These are phyloP conservation scores for Nannobrachium achirus DNA, from an alignment of 2,113 vertebrate species.

Conservation along the genomic window DNA sequence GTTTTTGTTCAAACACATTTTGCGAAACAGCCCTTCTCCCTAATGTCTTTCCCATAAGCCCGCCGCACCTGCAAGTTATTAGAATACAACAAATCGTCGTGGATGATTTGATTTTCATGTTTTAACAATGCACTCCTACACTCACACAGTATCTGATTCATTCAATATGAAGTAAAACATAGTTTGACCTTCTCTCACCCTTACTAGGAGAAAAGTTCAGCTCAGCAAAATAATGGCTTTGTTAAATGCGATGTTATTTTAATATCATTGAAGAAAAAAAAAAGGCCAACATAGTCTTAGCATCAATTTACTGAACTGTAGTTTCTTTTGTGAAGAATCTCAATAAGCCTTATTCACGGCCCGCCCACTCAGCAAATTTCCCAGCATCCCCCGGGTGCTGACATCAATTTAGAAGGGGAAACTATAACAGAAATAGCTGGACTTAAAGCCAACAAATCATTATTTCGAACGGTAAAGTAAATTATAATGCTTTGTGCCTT, in stretches of 20 bases:
- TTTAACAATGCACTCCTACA: slow-evolving; percentile 17
- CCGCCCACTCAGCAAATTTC: too few relatives aligned
- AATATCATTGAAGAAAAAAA: background rate
- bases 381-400: too few relatives aligned
- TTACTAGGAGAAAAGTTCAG: slow-evolving; percentile 3
- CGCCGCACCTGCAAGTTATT: slow-evolving; percentile 24
- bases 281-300: slow-evolving; percentile 13
- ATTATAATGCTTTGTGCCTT: too few relatives aligned
- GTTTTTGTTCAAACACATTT: slow-evolving; percentile 52
- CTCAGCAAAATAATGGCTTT: background rate
- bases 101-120: slow-evolving; percentile 24
- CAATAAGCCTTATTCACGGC: too few relatives aligned
- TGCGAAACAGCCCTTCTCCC: slow-evolving; percentile 46
- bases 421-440: too few relatives aligned
- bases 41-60: slow-evolving; percentile 32
- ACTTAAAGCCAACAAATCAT: too few relatives aligned
- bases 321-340: slow-evolving; percentile 14
- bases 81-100: slow-evolving; percentile 34
- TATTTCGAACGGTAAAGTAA: too few relatives aligned
- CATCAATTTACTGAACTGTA: slow-evolving; percentile 14
- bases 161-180: slow-evolving; percentile 23
- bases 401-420: too few relatives aligned
- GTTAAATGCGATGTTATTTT: background rate
- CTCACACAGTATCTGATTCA: background rate
- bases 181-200: slow-evolving; percentile 21